These are phyloP conservation scores for Cynopterus brachyotis DNA, from an alignment of 2,113 vertebrate species.

Conservation along the genomic window DNA sequence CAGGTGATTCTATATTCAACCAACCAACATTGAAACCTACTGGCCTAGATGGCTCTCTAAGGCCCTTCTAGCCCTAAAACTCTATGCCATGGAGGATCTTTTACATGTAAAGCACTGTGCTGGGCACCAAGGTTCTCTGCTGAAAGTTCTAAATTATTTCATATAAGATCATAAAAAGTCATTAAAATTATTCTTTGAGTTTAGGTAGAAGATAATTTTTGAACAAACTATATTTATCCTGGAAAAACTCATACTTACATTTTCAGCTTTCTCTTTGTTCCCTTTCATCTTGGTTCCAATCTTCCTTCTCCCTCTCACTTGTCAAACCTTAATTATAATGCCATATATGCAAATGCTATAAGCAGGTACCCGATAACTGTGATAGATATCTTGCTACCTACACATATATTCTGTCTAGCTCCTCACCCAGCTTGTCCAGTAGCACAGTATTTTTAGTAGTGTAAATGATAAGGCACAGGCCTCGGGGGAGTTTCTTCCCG, in stretches of 20 bases:
- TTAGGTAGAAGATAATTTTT: constrained; percentile 44
- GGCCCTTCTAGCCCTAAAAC: neutral
- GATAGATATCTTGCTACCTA: neutral
- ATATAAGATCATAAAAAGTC: neutral
- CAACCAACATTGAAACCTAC: neutral
- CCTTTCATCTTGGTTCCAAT: neutral
- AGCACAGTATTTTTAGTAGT: constrained; percentile 61
- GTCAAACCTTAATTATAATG: constrained; percentile 32
- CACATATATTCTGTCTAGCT: constrained; percentile 16
- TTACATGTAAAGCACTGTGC: neutral
- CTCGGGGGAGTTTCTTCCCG: neutral
- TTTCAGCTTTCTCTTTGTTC: constrained; percentile 5
- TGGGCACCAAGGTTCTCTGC: neutral
- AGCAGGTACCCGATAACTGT: neutral
- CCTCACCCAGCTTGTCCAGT: constrained; percentile 32
- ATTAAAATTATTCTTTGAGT: constrained; percentile 40
- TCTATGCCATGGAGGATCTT: neutral
- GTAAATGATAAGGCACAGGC: constrained; percentile 48
- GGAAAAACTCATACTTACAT: neutral
- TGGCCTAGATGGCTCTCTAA: neutral
- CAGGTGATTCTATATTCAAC: neutral
- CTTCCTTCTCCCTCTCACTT: neutral
- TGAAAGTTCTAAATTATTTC: neutral
- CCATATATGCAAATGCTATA: neutral
- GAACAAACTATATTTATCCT: neutral